Evolutionary conservation across 2,888 invertebrate species (phyloP).

Genomic region (Machimus rusticus): DNA sequence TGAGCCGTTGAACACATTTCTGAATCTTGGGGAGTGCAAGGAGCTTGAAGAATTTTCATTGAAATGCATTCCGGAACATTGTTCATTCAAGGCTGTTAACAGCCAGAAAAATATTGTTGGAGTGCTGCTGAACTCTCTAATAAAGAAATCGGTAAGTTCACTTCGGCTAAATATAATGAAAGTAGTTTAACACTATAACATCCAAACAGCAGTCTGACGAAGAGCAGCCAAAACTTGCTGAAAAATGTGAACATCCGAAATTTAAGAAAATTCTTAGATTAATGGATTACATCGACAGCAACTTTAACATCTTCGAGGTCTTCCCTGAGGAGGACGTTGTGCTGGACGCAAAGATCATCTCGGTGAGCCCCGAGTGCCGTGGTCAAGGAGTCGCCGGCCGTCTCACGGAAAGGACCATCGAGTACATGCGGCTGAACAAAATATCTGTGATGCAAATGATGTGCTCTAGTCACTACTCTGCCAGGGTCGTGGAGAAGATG

Average conservation of each 20-base stretch:
- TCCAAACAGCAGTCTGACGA: conserved; percentile 50
- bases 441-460: conserved; percentile 72
- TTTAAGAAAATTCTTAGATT: conserved; percentile 66
- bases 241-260: conserved; percentile 63
- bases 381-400: conserved; percentile 61
- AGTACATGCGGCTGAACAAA: conserved; percentile 58
- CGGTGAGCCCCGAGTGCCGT: conserved; percentile 60
- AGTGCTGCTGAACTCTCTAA: conserved; percentile 65
- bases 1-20: conserved; percentile 60
- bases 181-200: background rate
- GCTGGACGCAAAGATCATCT: conserved; percentile 61
- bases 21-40: conserved; percentile 60
- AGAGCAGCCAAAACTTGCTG: conserved; percentile 56
- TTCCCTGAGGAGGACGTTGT: conserved; percentile 61
- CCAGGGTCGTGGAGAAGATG: conserved; percentile 73
- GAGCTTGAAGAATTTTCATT: conserved; percentile 67
- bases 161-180: background rate
- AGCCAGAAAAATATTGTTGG: conserved; percentile 66
- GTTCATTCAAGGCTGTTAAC: conserved; percentile 67
- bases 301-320: conserved; percentile 63
- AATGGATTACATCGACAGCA: conserved; percentile 63
- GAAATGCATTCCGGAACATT: conserved; percentile 65
- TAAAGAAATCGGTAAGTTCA: conserved; percentile 56
- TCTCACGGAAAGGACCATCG: conserved; percentile 57
- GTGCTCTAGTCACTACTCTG: conserved; percentile 80